A percentile compares a stretch with the other conserved stretches of the same genome.
Evolutionary conservation across 2,888 invertebrate genomes (phyloP).

Genomic region (Julus scanicus): DNA sequence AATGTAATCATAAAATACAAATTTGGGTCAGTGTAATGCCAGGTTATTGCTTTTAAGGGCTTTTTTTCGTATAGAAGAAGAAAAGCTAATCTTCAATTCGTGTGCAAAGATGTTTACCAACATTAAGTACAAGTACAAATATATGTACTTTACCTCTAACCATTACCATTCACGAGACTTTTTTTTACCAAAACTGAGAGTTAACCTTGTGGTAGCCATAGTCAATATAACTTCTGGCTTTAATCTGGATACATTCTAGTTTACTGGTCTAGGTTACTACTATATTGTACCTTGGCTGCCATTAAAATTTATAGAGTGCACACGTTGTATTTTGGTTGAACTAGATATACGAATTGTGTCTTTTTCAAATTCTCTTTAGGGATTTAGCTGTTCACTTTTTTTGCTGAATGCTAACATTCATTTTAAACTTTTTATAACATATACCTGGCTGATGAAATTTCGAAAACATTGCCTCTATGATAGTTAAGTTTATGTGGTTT

Average conservation of each 20-base stretch:
- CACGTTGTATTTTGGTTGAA: background rate
- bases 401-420: background rate
- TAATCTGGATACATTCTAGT: background rate
- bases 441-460: no score
- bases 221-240: background rate
- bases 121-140: background rate
- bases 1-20: background rate
- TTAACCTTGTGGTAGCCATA: background rate
- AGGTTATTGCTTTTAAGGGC: background rate
- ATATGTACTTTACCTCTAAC: background rate
- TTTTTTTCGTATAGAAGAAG: background rate
- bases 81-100: background rate
- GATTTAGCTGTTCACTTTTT: background rate
- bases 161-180: background rate
- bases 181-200: background rate
- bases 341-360: background rate
- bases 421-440: no score
- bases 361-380: background rate
- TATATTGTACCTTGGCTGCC: background rate
- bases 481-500: no score
- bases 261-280: background rate
- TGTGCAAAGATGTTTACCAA: background rate
- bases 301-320: background rate
- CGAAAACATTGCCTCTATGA: no score
- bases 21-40: background rate